Conservation (phyloP, 2,797 vertebrate genomes). For the Channa striata region DNA sequence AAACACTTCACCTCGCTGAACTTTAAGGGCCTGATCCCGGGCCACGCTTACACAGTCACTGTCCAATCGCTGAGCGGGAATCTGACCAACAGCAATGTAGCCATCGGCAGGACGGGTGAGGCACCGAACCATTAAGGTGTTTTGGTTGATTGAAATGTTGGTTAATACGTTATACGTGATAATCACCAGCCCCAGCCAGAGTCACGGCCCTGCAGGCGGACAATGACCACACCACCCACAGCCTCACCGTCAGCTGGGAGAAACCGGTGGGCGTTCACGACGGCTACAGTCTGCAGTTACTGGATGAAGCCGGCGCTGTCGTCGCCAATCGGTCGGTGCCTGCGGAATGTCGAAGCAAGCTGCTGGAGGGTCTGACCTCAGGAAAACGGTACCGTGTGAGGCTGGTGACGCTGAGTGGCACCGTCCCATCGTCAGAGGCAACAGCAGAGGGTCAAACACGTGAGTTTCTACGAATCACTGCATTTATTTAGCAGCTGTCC, state of each 20-base stretch:
- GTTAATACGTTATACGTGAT: background rate
- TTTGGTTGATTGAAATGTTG: too few relatives aligned
- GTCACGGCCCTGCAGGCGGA: constrained; percentile 88
- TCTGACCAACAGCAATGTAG: constrained; percentile 83
- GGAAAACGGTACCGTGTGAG: constrained; percentile 90
- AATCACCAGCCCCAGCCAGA: constrained; percentile 85
- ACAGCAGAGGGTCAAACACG: constrained; percentile 89
- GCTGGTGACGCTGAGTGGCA: constrained; percentile 88
- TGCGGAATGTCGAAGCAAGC: constrained; percentile 79
- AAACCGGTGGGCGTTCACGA: constrained; percentile 86
- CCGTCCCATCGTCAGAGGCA: constrained; percentile 84
- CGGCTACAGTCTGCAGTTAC: constrained; percentile 87
- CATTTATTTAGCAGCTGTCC: too few relatives aligned
- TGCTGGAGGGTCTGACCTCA: constrained; percentile 88
- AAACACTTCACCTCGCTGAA: constrained; percentile 87
- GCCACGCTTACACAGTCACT: constrained; percentile 87
- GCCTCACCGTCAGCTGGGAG: constrained; percentile 90
- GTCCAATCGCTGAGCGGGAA: constrained; percentile 89
- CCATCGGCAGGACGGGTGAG: constrained; percentile 87
- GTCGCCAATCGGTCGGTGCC: constrained; percentile 84
- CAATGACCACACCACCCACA: constrained; percentile 90
- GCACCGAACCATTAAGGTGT: too few relatives aligned
- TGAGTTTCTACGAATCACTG: constrained; percentile 66
- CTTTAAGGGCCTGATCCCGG: constrained; percentile 88
- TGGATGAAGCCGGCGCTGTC: constrained; percentile 81